Percentiles rank a stretch among this genome's conserved stretches.
Evolutionary conservation across 2,113 vertebrate genomes (phyloP).

Genomic region (Brachypteracias leptosomus): DNA sequence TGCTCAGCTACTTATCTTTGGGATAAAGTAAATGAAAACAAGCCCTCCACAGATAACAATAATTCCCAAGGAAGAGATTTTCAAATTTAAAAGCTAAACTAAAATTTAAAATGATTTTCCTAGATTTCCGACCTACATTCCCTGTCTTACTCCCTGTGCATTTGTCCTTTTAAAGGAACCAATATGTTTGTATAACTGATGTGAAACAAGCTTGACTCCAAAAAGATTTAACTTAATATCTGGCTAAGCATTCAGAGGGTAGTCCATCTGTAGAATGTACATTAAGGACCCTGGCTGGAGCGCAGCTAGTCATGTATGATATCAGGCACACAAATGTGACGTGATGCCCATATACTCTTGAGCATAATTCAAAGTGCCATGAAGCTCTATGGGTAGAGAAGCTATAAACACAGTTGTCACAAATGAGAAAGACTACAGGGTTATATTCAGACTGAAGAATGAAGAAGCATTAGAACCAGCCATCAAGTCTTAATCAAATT

Average conservation of each 20-base stretch:
- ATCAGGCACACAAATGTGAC: conserved; percentile 87
- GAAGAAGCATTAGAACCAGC: conserved; percentile 67
- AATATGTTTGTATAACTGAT: conserved; percentile 84
- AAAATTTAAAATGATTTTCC: conserved; percentile 56
- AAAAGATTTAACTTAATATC: conserved; percentile 86
- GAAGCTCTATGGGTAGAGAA: conserved; percentile 83
- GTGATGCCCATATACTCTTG: conserved; percentile 88
- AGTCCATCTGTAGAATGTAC: conserved; percentile 72
- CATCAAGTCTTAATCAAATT: conserved; percentile 73
- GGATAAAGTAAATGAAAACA: conserved; percentile 22
- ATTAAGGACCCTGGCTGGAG: conserved; percentile 75
- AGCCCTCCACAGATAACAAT: neutral
- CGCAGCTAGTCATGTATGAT: conserved; percentile 83
- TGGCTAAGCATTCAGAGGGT: conserved; percentile 78
- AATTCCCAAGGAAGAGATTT: conserved; percentile 55
- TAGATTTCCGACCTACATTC: conserved; percentile 63
- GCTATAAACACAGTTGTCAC: conserved; percentile 89
- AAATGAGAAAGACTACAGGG: conserved; percentile 80
- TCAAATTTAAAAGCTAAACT: conserved; percentile 45
- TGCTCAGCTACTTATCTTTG: neutral
- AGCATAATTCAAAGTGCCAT: conserved; percentile 90
- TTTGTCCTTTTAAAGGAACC: conserved; percentile 82
- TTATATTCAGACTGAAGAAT: conserved; percentile 71
- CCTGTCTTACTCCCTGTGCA: conserved; percentile 61
- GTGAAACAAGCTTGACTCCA: conserved; percentile 84